A percentile compares a stretch with the other conserved stretches of the same genome.
phyloP scores from a whole-genome alignment of 2,888 invertebrate genomes.

The Osedax frankpressi region DNA sequence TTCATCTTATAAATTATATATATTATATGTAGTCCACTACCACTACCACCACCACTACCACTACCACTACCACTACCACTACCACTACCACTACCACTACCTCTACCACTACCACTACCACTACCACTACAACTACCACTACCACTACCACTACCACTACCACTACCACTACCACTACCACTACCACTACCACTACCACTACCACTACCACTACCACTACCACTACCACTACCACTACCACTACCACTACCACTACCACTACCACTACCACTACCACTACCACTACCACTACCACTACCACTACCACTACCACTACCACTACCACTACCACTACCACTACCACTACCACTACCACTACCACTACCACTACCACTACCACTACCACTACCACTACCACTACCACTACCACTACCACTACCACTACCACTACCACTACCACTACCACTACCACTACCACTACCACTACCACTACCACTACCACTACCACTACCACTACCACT shows the following conservation, averaged over 20 bases:
- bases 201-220: neutral
- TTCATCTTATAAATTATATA: too few species aligned
- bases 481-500: neutral
- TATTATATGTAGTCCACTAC: too few species aligned
- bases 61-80: neutral
- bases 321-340: neutral
- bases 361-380: neutral
- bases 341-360: neutral
- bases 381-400: neutral
- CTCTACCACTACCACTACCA: neutral
- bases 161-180: neutral
- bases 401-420: neutral
- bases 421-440: neutral
- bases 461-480: neutral
- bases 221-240: neutral
- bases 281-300: neutral
- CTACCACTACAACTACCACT: neutral
- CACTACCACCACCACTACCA: neutral
- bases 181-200: neutral
- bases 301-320: neutral
- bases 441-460: neutral
- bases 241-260: neutral
- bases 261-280: neutral
- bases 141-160: neutral
- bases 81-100: neutral